Base-by-base conservation (phyloP, 2,113 vertebrate genomes). In the Cervus canadensis region DNA sequence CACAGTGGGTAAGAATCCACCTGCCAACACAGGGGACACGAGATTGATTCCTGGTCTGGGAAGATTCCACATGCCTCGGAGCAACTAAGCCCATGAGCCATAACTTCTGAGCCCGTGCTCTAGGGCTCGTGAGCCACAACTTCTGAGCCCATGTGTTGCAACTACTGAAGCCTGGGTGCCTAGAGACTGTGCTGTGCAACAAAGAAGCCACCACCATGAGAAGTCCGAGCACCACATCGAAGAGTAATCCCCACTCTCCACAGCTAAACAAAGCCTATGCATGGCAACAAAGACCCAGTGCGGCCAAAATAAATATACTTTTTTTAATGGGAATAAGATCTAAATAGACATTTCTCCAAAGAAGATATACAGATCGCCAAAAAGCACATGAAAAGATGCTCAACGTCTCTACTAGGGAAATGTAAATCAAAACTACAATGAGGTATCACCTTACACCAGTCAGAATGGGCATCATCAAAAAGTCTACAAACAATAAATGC, bases 221-320 rank as follows among this genome's bases (percentile, higher is more conserved):
- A n/a, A 67, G 62, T 67, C 62, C 2, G 16, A 67, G 62, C 33
- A n/a, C 62, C 33, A n/a, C 62, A n/a, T 0, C 0, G 2, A 67
- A n/a, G 7, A 67, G 33, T 10, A 19, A n/a, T 67, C 62, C 16
- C 62, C 16, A n/a, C 33, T 67, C 16, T 67, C 62, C 16, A 1
- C 33, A 67, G 9, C 33, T n/a, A 67, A 33, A 67, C 33, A 17
- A 67, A 67, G 62, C 62, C 33, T 67, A 33, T 10, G 33, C 48
- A n/a, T 33, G n/a, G 33, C 62, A n/a, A 67, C 33, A 67, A 67
- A 67, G 62, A n/a, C 16, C 33, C 62, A 67, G 62, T n/a, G 62
- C 0, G 3, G 19, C 62, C 33, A n/a, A 67, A 67, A n/a, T n/a
- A 10, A 33, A 62, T 62, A 62, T n/a, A 17, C 4, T 19, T 19